Percentiles rank a stretch among this genome's conserved stretches.
These are phyloP conservation scores for Seriola dumerili DNA, from an alignment of 2,113 vertebrate species.

Conservation along the genomic window DNA sequence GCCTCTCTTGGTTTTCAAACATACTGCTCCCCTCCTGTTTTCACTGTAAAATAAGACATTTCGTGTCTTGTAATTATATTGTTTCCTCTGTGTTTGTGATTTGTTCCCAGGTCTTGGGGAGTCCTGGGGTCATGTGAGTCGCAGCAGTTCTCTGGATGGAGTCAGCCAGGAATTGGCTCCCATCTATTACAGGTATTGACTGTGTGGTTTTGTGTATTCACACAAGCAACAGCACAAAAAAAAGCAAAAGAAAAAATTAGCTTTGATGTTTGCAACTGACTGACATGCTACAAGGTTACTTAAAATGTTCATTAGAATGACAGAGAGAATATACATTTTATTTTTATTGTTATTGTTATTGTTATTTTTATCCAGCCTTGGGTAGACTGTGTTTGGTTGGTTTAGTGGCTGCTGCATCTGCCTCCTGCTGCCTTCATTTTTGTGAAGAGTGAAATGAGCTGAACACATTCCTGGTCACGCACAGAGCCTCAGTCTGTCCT, in stretches of 20 bases:
- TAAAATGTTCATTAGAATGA: slow-evolving; percentile 5
- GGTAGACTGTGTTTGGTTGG: slow-evolving; percentile 28
- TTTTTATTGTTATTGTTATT: too few relatives aligned
- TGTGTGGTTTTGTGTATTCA: not conserved
- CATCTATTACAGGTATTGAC: slow-evolving; percentile 93
- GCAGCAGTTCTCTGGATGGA: slow-evolving; percentile 91
- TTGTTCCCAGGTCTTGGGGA: slow-evolving; percentile 92
- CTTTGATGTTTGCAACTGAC: too few relatives aligned
- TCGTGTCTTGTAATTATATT: not conserved
- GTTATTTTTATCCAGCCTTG: not conserved
- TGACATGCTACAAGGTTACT: not conserved
- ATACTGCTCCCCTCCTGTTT: not conserved
- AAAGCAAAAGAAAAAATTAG: too few relatives aligned
- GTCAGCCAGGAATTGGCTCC: slow-evolving; percentile 95
- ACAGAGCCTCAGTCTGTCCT: slow-evolving; percentile 46
- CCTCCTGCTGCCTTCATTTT: slow-evolving; percentile 68
- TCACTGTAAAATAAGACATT: not conserved
- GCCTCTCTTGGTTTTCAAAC: not conserved
- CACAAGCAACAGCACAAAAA: not conserved
- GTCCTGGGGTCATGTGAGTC: slow-evolving; percentile 95
- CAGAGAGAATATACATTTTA: too few relatives aligned
- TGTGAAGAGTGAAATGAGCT: slow-evolving; percentile 73
- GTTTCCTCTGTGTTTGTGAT: slow-evolving; percentile 22
- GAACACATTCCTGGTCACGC: slow-evolving; percentile 78
- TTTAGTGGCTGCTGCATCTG: slow-evolving; percentile 43